phyloP scores from a whole-genome alignment of 2,888 invertebrate species.

The Andrena praecox region DNA sequence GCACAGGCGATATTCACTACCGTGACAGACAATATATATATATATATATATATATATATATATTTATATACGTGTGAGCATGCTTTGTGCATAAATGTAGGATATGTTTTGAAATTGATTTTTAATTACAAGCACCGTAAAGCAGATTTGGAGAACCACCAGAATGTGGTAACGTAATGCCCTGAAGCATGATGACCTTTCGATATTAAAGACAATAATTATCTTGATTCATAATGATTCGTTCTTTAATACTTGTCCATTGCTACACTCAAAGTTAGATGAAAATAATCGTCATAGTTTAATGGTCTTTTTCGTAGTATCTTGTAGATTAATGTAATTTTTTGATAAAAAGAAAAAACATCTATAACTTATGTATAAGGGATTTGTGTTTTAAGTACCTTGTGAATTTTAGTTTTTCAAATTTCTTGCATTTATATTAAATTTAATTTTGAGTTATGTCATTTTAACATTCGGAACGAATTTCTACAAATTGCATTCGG shows the following conservation, averaged over 20 bases:
- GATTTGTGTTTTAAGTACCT: slow-evolving; percentile 40
- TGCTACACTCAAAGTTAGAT: slow-evolving; percentile 73
- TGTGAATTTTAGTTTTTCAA: slow-evolving; percentile 42
- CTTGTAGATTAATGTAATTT: slow-evolving; percentile 73
- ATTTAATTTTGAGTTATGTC: slow-evolving; percentile 64
- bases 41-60: slow-evolving; percentile 42
- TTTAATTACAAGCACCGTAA: slow-evolving; percentile 65
- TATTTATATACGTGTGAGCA: slow-evolving; percentile 65
- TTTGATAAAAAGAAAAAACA: slow-evolving; percentile 37
- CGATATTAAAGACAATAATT: slow-evolving; percentile 70
- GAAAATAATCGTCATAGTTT: slow-evolving; percentile 77
- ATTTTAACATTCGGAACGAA: slow-evolving; percentile 71
- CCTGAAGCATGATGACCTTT: slow-evolving; percentile 83
- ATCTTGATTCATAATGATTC: slow-evolving; percentile 64
- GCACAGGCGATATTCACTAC: slow-evolving; percentile 68
- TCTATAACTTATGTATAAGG: slow-evolving; percentile 40
- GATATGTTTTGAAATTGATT: slow-evolving; percentile 39
- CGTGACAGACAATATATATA: slow-evolving; percentile 29
- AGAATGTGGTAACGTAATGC: slow-evolving; percentile 83
- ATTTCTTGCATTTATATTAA: slow-evolving; percentile 52
- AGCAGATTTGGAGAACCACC: slow-evolving; percentile 83
- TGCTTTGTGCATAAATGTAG: slow-evolving; percentile 58
- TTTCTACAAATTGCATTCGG: slow-evolving; percentile 10
- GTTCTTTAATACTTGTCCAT: slow-evolving; percentile 65
- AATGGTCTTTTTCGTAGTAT: slow-evolving; percentile 77